Percentiles rank a stretch among this genome's conserved stretches.
These are phyloP conservation scores for Chrysochloris asiatica DNA, from an alignment of 2,113 vertebrate species.

Conservation along the genomic window DNA sequence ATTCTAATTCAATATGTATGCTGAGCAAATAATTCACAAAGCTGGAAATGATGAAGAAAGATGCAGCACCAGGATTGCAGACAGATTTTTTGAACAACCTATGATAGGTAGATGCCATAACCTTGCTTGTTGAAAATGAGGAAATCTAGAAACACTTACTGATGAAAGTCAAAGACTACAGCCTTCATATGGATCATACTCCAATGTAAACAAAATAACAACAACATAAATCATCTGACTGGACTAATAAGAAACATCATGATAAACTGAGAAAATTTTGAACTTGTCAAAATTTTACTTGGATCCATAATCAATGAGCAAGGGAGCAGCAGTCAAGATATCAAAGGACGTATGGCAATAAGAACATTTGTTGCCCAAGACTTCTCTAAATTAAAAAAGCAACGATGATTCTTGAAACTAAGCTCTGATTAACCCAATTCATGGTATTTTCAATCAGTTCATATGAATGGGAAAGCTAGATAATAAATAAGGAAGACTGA, in stretches of 20 bases:
- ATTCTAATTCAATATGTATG: too few relatives aligned
- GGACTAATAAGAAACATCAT: background rate
- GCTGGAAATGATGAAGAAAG: too few relatives aligned
- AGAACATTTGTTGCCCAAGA: background rate
- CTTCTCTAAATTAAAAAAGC: background rate
- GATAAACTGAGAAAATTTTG: background rate
- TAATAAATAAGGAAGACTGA: background rate
- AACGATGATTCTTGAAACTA: background rate
- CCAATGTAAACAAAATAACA: background rate
- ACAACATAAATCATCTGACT: too few relatives aligned
- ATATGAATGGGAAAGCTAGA: background rate
- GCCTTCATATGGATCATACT: background rate
- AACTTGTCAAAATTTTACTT: background rate
- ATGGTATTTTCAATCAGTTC: background rate
- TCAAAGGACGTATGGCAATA: background rate
- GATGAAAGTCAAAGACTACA: background rate
- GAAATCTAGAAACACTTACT: background rate
- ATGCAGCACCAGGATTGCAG: too few relatives aligned
- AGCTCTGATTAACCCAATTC: background rate
- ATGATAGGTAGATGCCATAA: too few relatives aligned
- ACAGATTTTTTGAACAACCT: too few relatives aligned
- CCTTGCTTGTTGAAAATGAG: too few relatives aligned
- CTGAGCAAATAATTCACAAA: too few relatives aligned
- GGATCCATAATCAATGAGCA: background rate
- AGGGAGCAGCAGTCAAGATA: background rate